phyloP scores from a whole-genome alignment of 1,140 invertebrate species.

The Marisa cornuarietis region DNA sequence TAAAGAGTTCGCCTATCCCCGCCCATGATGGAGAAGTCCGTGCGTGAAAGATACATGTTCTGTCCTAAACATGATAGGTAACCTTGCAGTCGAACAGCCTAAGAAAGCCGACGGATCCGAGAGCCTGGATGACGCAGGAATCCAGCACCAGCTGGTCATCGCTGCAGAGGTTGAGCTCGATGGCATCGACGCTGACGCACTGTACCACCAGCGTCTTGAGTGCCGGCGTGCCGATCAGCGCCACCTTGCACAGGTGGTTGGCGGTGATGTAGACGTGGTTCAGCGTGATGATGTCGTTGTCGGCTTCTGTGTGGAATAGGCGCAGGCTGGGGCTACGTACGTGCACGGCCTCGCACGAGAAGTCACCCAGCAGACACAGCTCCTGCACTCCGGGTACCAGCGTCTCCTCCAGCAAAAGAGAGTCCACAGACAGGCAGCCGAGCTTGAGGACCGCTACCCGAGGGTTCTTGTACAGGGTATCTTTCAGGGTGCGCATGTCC shows the following conservation, averaged over 20 bases:
- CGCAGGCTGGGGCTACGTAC: constrained; percentile 53
- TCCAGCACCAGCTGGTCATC: constrained; percentile 57
- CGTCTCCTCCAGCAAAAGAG: constrained; percentile 51
- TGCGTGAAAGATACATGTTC: too few relatives aligned
- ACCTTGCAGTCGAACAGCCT: constrained; percentile 59
- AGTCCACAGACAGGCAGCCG: constrained; percentile 54
- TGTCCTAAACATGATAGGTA: too few relatives aligned
- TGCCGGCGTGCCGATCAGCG: constrained; percentile 51
- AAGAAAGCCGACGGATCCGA: constrained; percentile 56
- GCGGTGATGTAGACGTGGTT: constrained; percentile 60
- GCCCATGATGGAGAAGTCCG: too few relatives aligned
- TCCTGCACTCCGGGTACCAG: constrained; percentile 53
- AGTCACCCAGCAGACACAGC: constrained; percentile 53
- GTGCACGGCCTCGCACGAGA: constrained; percentile 55
- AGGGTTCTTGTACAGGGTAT: constrained; percentile 43
- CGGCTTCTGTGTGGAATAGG: constrained; percentile 53
- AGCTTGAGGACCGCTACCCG: constrained; percentile 44
- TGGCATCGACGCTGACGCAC: constrained; percentile 57
- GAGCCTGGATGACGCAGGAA: constrained; percentile 57
- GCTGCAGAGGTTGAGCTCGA: constrained; percentile 59
- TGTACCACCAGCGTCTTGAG: constrained; percentile 55
- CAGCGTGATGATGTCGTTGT: constrained; percentile 54
- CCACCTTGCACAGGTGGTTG: constrained; percentile 59
- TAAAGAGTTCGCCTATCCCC: too few relatives aligned
- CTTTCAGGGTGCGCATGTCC: constrained; percentile 47